Conservation (phyloP, 2,888 invertebrate genomes). For the Caenorhabditis becei region DNA sequence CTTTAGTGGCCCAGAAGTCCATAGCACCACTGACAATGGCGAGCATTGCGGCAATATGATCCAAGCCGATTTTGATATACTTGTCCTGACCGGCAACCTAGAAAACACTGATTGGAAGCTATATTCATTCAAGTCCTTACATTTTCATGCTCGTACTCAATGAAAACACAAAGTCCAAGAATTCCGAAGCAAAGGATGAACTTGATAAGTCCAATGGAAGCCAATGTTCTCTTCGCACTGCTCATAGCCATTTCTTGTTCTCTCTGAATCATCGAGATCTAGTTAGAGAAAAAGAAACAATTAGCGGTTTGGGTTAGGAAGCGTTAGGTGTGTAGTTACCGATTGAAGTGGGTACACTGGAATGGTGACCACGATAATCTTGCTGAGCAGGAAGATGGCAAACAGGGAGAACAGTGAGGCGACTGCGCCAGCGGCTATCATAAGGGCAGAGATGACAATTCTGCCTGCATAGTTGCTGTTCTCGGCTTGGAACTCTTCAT, state of each 20-base stretch:
- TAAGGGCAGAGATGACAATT: constrained; percentile 77
- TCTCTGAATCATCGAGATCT: constrained; percentile 69
- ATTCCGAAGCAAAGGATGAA: constrained; percentile 75
- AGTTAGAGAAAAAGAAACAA: constrained; percentile 16
- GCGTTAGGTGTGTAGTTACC: constrained; percentile 50
- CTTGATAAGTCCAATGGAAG: constrained; percentile 76
- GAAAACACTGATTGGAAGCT: neutral
- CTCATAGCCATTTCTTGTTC: constrained; percentile 75
- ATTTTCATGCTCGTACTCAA: constrained; percentile 80
- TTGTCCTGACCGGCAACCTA: constrained; percentile 74
- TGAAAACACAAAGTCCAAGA: constrained; percentile 78
- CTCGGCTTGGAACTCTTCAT: constrained; percentile 73
- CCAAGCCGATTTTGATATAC: constrained; percentile 80
- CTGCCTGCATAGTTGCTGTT: constrained; percentile 76
- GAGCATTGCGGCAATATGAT: constrained; percentile 79
- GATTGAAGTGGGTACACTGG: constrained; percentile 73
- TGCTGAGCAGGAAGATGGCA: constrained; percentile 74
- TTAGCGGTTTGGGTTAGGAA: constrained; percentile 6
- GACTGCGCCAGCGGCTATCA: constrained; percentile 75
- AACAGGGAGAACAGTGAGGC: constrained; percentile 75
- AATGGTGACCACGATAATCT: constrained; percentile 74
- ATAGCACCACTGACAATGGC: constrained; percentile 74
- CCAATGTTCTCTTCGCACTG: constrained; percentile 66
- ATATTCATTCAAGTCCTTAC: constrained; percentile 30
- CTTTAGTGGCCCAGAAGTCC: constrained; percentile 76